phyloP scores from a whole-genome alignment of 2,888 invertebrate genomes.

The Pogonocherus hispidulus region DNA sequence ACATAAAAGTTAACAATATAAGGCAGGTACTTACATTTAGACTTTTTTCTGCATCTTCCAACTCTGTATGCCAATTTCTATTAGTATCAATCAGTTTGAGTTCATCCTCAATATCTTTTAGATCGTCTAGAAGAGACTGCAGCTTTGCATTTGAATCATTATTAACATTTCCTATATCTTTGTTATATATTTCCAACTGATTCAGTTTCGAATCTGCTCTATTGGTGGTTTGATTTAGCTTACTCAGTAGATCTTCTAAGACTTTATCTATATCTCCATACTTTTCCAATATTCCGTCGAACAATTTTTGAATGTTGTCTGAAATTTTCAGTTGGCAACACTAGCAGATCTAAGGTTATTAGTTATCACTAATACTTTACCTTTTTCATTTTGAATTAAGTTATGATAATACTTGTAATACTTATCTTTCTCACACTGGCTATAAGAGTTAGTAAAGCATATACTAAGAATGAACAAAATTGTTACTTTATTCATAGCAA shows the following conservation, averaged over 20 bases:
- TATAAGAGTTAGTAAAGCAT: background rate
- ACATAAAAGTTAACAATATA: too few relatives aligned
- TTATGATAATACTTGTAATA: conserved; percentile 13
- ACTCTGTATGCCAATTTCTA: conserved; percentile 6
- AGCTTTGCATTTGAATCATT: conserved; percentile 12
- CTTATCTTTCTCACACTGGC: conserved; percentile 18
- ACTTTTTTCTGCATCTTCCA: conserved; percentile 16
- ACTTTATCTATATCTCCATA: conserved; percentile 31
- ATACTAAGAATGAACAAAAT: background rate
- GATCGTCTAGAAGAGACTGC: conserved; percentile 1
- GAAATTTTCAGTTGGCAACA: background rate
- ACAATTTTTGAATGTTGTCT: conserved; percentile 23
- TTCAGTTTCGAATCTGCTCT: conserved; percentile 9
- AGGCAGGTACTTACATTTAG: conserved; percentile 13
- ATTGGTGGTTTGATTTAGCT: conserved; percentile 9
- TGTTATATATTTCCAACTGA: conserved; percentile 11
- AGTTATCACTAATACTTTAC: too few relatives aligned
- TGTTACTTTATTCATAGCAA: background rate
- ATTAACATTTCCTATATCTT: conserved; percentile 3
- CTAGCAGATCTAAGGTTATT: background rate
- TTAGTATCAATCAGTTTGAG: background rate
- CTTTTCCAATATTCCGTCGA: conserved; percentile 31
- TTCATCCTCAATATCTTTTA: background rate
- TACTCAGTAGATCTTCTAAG: conserved; percentile 24
- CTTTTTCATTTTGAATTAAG: conserved; percentile 8